Evolutionary conservation across 2,797 vertebrate species (phyloP).

Genomic region (Myiotriccus ornatus): DNA sequence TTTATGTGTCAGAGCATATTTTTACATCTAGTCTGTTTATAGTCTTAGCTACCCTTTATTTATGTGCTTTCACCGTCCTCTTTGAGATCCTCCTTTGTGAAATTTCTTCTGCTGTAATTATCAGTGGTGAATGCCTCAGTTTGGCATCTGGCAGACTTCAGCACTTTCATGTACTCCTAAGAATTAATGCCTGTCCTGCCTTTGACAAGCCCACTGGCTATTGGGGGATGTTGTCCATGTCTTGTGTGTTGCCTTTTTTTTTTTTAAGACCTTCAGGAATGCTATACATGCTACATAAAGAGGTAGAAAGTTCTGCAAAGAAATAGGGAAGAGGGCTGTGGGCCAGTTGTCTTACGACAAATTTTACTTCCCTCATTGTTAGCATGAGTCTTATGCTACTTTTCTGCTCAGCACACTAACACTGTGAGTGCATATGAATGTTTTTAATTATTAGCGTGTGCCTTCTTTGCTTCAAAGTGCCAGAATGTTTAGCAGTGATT

Average conservation of each 20-base stretch:
- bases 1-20: not conserved
- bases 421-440: not conserved
- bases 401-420: not conserved
- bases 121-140: conserved; percentile 4
- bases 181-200: not conserved
- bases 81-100: conserved; percentile 3
- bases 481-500: not conserved
- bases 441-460: not conserved
- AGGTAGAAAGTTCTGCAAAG: not conserved
- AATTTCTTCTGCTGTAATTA: conserved; percentile 29
- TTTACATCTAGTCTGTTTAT: conserved; percentile 31
- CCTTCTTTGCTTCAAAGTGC: not conserved
- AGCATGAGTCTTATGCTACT: not conserved
- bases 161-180: not conserved
- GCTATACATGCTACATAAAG: not conserved
- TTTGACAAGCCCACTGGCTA: not conserved
- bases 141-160: not conserved
- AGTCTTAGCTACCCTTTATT: conserved; percentile 48
- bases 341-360: not conserved
- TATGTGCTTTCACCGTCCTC: conserved; percentile 2
- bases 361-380: not conserved
- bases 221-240: not conserved
- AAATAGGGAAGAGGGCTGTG: not conserved
- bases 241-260: not conserved
- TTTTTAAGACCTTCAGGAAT: not conserved